Base-by-base conservation (phyloP, 2,113 vertebrate genomes). In the Vidua macroura region DNA sequence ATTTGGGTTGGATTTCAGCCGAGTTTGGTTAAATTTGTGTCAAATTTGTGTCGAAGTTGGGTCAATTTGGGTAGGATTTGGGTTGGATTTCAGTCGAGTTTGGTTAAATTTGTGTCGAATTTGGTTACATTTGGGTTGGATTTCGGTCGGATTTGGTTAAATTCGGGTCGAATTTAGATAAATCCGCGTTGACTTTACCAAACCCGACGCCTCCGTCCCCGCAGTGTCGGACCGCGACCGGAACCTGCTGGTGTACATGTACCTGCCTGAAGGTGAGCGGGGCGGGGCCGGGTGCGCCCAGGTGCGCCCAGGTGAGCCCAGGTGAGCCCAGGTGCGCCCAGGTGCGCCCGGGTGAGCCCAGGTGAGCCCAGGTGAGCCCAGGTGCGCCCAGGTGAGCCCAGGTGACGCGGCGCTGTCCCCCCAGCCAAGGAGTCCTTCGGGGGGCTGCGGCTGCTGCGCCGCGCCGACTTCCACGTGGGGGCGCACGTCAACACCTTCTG, bases 171-270 rank as follows among this genome's bases (percentile, higher is more conserved):
- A 13, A 22, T 56, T 14, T 22, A 8, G 58, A 6, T 35, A 7
- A 15, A 18, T 37, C 41, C 41, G 14, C 5, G 30, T 7, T 10
- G 8, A 9, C 31, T 21, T 13, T 2, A 1, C 15, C 10, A 16
- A 4, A 5, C 43, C 22, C 10, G 3, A 4, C 35, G 35, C 13
- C 3, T 23, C 35, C 25, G 1, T 8, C 35, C 6, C 33, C 19
- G 2, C 73, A 75, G 73, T 75, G 55, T 75, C 73, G 5, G 73
- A 75, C 73, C 73, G 73, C 15, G 73, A 75, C 55, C 73, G 55
- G 14, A 75, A 75, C 55, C 73, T 75, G 8, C n/a, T 75, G 73
- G 73, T 75, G 1, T 75, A 75, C 73, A 75, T 75, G 73, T 75
- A 75, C 73, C 73, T 75, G 55, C 73, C 73, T 7, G 73, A 75